phyloP scores from a whole-genome alignment of 2,888 invertebrate species.

The Orthosia cruda region DNA sequence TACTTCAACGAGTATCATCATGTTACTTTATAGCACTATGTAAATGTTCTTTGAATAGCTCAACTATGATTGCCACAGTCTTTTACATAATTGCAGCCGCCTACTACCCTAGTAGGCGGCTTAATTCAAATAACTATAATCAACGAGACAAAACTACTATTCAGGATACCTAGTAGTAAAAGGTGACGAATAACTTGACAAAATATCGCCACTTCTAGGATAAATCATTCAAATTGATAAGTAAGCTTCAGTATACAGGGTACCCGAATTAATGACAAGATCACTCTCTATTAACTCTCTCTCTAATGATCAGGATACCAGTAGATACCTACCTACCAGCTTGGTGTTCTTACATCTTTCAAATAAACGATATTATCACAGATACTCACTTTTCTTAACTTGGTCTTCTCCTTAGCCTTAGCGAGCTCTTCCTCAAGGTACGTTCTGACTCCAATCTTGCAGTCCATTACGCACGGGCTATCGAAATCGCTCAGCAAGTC shows the following conservation, averaged over 20 bases:
- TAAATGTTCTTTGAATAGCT: conserved; percentile 24
- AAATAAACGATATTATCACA: neutral
- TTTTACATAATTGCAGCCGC: neutral
- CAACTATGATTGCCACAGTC: neutral
- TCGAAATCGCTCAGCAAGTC: conserved; percentile 98
- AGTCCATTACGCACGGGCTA: conserved; percentile 99
- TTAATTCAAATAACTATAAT: too few species aligned
- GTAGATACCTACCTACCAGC: neutral
- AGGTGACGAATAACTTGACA: neutral
- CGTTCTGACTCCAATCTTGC: conserved; percentile 98
- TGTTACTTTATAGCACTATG: conserved; percentile 7
- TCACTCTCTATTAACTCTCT: neutral
- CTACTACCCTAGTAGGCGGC: too few species aligned
- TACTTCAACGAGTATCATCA: conserved; percentile 20
- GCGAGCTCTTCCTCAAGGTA: conserved; percentile 98
- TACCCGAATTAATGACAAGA: neutral
- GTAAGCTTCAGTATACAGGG: neutral
- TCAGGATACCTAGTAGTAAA: neutral
- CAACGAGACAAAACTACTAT: neutral
- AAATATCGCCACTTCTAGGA: neutral
- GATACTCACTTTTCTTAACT: conserved; percentile 95
- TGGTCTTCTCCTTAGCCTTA: conserved; percentile 98
- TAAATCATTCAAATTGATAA: neutral
- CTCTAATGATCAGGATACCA: neutral
- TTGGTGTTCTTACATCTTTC: neutral